Evolutionary conservation across 2,888 invertebrate genomes (phyloP), one percentile per base, ranked within the genome.

Genomic region (Macropis europaea): DNA sequence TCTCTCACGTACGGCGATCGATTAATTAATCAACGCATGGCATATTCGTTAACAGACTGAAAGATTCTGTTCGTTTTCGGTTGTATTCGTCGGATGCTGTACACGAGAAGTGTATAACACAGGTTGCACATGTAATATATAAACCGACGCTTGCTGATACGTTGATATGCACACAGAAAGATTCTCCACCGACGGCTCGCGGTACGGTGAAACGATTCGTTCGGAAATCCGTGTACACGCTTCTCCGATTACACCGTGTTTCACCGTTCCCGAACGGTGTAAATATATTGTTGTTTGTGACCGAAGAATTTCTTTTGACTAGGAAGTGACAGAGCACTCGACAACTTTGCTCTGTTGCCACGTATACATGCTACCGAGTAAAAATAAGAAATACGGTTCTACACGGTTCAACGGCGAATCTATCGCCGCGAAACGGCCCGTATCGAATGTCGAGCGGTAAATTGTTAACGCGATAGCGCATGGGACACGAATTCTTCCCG

Each of bases 301-400:
- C 59, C 69, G 71, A 73, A 66, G 75, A 70, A 67, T 68, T 69
- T 81, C 81, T 85, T 83, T 85, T 84, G 87, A 88, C 87, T 88
- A 87, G 88, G 87, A 87, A 88, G 87, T 86, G 87, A 87, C 87
- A 82, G 87, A 84, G 82, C 82, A 82, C 78, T 83, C 81, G 77
- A 81, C 78, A 79, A 79, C 82, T 86, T 85, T 84, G 86, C 88
- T 82, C 80, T 84, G 88, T 88, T 88, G 88, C 88, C 88, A 88
- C 80, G 84, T 88, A 78, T 88, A 81, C 81, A 76, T 82, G 82
- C 77, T 80, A 79, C 80, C 72, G 82, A 76, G 80, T 82, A 82
- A 85, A 84, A 85, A 86, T 84, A 79, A 70, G 67, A 79, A 81
- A 75, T 77, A 71, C 59, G 59, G 61, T 75, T 77, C 82, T 84